phyloP scores from a whole-genome alignment of 2,797 vertebrate species.

The Chelon auratus region DNA sequence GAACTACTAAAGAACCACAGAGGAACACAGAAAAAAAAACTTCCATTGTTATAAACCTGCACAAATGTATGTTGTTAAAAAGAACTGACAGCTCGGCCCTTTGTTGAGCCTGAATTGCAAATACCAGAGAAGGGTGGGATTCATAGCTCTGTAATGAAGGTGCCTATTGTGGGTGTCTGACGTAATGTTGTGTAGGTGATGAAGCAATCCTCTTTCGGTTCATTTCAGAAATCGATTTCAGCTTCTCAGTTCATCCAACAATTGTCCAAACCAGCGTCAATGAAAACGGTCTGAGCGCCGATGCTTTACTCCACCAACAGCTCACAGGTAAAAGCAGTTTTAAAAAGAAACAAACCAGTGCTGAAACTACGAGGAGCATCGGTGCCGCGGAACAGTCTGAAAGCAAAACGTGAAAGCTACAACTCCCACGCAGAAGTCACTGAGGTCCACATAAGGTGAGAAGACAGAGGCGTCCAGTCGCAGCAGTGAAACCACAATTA shows the following conservation, averaged over 20 bases:
- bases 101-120: conserved; percentile 6
- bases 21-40: not conserved
- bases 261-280: conserved; percentile 20
- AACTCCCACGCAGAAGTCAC: conserved; percentile 40
- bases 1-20: not conserved
- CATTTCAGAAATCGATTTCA: conserved; percentile 51
- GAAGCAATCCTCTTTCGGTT: conserved; percentile 57
- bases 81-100: conserved; percentile 3
- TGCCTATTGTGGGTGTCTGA: conserved; percentile 52
- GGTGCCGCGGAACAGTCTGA: conserved; percentile 29
- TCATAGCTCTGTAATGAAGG: conserved; percentile 45
- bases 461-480: conserved; percentile 12
- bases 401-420: conserved; percentile 47
- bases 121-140: conserved; percentile 19
- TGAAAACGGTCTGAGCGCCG: conserved; percentile 26
- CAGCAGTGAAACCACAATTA: conserved; percentile 27
- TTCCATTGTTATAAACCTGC: not conserved
- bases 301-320: conserved; percentile 16
- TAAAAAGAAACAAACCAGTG: conserved; percentile 42
- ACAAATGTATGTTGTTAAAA: not conserved
- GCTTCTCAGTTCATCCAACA: conserved; percentile 28
- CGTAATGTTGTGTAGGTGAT: conserved; percentile 46
- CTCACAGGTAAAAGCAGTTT: conserved; percentile 53
- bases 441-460: conserved; percentile 43
- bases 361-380: conserved; percentile 31